Evolutionary conservation across 35 echinoderm and acorn worm genomes (phyloP), one percentile per base, ranked within the genome.

Genomic region (Apostichopus parvimensis): DNA sequence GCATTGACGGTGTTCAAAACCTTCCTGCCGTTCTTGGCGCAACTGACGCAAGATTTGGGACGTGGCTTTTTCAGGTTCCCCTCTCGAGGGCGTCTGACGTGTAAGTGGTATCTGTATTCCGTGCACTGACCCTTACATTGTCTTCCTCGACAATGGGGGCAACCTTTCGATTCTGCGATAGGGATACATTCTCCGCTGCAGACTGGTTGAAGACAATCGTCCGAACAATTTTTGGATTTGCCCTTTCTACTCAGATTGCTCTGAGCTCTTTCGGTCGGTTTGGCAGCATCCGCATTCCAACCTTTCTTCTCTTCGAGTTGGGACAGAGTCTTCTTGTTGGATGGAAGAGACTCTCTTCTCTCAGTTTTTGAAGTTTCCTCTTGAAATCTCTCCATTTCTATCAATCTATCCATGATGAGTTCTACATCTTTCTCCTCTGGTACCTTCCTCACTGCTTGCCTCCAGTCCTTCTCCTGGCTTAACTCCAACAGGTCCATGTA

Each of bases 381-480:
- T 83, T 98, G 97, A 8, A 96, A 73, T 90, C 92, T 91, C 83
- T 94, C 97, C 94, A 98, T 82, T 86, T 94, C 97, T 28, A 98
- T 95, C 82, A 98, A 77, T 57, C 97, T 90, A 62, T 96, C 94
- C 88, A 98, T 98, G 45, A 93, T 77, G 1, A 82, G 17, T 53
- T 91, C 81, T 54, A 90, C 95, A 57, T 94, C 91, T 14, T 92
- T 75, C 20, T 87, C 94, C 25, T 95, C 92, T 22, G 94, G 97
- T 15, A 92, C 79, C 55, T 82, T 91, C 60, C 88, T 78, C 18
- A 98, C 66, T 18, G 89, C 93, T 22, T 90, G 89, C 56, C 93
- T 92, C 94, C 97, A 98, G 82, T 98, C 94, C 25, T 98, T 79
- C 59, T 96, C 94, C 62, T 91, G 58, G 54, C 93, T 94, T 56